phyloP scores from a whole-genome alignment of 2,888 invertebrate genomes.

The Cephus runcator region DNA sequence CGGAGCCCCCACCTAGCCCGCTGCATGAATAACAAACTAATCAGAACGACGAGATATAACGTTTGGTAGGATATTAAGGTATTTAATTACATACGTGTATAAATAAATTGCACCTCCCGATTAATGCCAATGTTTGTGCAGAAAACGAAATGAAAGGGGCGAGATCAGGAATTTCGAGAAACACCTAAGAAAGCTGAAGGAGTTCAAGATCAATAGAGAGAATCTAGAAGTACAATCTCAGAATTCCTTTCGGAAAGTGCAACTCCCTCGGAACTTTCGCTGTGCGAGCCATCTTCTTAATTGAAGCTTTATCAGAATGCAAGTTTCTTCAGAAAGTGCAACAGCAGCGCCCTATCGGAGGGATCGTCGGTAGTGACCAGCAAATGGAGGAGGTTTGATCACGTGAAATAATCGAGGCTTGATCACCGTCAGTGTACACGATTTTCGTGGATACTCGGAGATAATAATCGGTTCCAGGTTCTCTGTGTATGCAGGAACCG shows the following conservation, averaged over 20 bases:
- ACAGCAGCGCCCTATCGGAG: background rate
- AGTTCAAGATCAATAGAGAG: background rate
- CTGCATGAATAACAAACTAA: background rate
- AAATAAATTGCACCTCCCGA: background rate
- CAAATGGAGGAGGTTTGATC: background rate
- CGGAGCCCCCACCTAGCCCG: background rate
- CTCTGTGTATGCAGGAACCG: background rate
- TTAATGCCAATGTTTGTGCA: background rate
- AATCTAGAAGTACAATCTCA: background rate
- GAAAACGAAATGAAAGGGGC: background rate
- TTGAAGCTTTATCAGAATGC: background rate
- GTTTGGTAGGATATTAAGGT: background rate
- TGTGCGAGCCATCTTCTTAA: background rate
- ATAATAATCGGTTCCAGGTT: background rate
- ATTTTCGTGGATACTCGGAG: background rate
- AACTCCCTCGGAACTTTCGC: background rate
- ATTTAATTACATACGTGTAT: background rate
- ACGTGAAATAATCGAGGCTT: background rate
- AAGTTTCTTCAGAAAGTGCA: background rate
- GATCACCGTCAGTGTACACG: background rate
- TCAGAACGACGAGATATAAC: background rate
- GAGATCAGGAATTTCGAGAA: background rate
- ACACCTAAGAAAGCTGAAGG: background rate
- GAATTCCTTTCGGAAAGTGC: background rate
- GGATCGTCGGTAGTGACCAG: background rate